Base-by-base conservation (phyloP, 2,797 vertebrate species). In the Peromyscus nudipes region DNA sequence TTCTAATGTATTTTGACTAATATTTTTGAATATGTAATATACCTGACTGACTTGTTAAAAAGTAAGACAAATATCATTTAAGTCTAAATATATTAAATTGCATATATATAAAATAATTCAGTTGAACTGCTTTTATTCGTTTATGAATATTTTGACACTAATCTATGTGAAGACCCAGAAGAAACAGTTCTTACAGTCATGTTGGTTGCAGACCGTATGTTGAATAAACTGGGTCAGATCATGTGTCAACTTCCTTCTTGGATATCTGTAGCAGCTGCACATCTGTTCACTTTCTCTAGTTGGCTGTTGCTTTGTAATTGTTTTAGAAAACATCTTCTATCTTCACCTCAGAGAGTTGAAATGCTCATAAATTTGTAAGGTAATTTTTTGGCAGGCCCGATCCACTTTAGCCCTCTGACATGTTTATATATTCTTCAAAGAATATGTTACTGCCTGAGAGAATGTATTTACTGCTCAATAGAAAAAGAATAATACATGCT, bases 361-460 rank as follows among this genome's bases (percentile, higher is more conserved):
- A 81, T 94, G 65, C 64, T 93, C 62, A 88, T 95, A 89, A 92
- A 95, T 90, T 84, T 6, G 0, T 95, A 89, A 92, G 89, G 1
- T 1, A 27, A 65, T 69, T 80, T 96, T 76, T 90, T 60, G 64
- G 84, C 17, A 55, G 34, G 55, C 57, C 71, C 85, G 25, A 85
- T 88, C 21, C 46, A 87, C 65, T 80, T 91, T 96, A 96, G 46
- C 52, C 67, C 67, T 87, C 40, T 81, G 77, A 97, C 25, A 49
- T 75, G 73, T 87, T 96, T 82, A 92, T 65, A 65, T 95, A 79
- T 75, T 94, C 76, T 96, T 97, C 65, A 71, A 92, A 90, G 49
- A 94, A 86, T 83, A 89, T 3, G 12, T 92, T 79, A 89, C 67
- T 75, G 37, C 86, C 96, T 95, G 19, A 94, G 69, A 57, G 52